These are phyloP conservation scores for Hyperopisus bebe DNA, from an alignment of 2,113 vertebrate genomes.

Conservation along the genomic window DNA sequence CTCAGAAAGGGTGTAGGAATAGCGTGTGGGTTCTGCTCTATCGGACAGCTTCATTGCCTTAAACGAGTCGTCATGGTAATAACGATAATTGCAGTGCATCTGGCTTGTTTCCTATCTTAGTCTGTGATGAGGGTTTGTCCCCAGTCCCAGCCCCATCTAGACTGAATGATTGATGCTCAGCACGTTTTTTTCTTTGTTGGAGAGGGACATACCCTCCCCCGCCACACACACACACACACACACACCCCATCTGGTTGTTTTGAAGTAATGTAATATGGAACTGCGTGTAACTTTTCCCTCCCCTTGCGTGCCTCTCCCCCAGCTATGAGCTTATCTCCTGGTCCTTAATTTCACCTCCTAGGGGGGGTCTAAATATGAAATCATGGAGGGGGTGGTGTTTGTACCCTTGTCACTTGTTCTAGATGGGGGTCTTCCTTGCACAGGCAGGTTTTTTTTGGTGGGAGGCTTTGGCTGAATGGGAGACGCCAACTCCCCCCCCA, in stretches of 20 bases:
- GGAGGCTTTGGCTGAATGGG: background rate
- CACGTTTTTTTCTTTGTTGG: constrained; percentile 10
- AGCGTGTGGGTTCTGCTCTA: background rate
- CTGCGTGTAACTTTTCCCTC: background rate
- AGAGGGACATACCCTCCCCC: background rate
- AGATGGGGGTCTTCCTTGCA: background rate
- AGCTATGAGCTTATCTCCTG: background rate
- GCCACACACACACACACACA: background rate
- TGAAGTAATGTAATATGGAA: background rate
- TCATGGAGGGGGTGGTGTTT: background rate
- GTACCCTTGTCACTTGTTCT: background rate
- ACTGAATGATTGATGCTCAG: background rate
- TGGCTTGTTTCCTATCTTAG: background rate
- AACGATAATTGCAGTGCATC: constrained; percentile 10
- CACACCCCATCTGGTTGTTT: background rate
- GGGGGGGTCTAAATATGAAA: background rate
- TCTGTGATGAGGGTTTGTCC: constrained; percentile 1
- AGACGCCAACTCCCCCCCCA: background rate
- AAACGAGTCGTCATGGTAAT: constrained; percentile 19
- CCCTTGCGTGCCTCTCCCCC: background rate
- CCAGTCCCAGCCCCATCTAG: constrained; percentile 9
- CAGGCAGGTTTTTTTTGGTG: background rate
- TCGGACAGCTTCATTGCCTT: constrained; percentile 24
- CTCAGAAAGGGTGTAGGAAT: constrained; percentile 4
- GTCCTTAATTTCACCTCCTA: background rate